Evolutionary conservation across 2,113 vertebrate species (phyloP), one percentile per base, ranked within the genome.

Genomic region (Chaetura pelagica): DNA sequence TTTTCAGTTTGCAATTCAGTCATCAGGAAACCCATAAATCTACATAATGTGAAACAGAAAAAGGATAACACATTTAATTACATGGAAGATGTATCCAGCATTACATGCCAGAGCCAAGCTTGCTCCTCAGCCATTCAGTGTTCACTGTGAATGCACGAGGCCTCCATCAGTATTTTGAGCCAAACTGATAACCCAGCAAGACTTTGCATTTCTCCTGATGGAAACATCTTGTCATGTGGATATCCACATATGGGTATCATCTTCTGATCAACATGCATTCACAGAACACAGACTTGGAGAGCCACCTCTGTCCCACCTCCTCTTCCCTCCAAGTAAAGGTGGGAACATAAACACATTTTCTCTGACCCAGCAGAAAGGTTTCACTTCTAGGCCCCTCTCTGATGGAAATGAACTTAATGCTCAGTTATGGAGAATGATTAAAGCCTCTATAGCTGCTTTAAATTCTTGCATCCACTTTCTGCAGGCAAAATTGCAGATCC

Each of bases 11-110:
- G 48, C 67, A 93, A 67, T 80, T 81, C 73, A 84, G 54, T 16
- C 73, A 93, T 35, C 42, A 66, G 35, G 59, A 96, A 94, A 24
- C 35, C 27, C 69, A 68, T 34, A 92, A 96, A 90, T 66, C 32
- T 54, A 89, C 63, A 35, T 29, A 78, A 78, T 51, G n/a, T 67
- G 46, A 48, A 85, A 55, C 52, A 62, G 61, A 72, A 81, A 79
- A 62, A 48, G 16, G 46, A 32, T 15, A 72, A 84, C n/a, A 77
- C 7, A 77, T 51, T 89, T 87, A 93, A 61, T 87, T 74, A 85
- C 4, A 79, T 14, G 27, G 81, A 96, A 82, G 77, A 54, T 6
- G 4, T 49, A 77, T 27, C 62, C 77, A 68, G 52, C 18, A 89
- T 46, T 35, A 83, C 94, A 73, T 4, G 42, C 14, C 58, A 79